A percentile compares a stretch with the other conserved stretches of the same genome.
phyloP scores from a whole-genome alignment of 2,113 vertebrate species.

The Leptodactylus fuscus region DNA sequence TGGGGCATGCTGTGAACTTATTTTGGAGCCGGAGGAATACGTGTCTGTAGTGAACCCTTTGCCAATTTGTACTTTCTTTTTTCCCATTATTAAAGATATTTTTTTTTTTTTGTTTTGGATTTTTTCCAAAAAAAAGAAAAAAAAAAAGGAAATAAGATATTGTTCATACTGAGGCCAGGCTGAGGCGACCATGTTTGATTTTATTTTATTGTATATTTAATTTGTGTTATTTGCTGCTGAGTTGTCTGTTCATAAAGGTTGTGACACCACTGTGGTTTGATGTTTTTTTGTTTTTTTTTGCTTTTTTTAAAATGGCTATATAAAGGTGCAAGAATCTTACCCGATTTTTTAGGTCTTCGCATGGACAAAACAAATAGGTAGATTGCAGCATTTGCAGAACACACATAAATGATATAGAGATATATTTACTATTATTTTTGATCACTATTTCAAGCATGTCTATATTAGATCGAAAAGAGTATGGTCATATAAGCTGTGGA shows the following conservation, averaged over 20 bases:
- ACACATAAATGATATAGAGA: neutral
- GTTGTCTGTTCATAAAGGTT: neutral
- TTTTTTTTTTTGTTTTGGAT: constrained; percentile 14
- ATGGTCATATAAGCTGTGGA: no score
- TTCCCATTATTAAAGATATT: constrained; percentile 31
- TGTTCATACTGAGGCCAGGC: neutral
- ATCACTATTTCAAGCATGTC: no score
- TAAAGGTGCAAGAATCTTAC: neutral
- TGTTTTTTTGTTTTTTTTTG: no score
- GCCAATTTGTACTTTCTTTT: constrained; percentile 38
- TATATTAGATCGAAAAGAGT: no score
- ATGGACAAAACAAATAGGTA: neutral
- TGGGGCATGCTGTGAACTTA: constrained; percentile 43
- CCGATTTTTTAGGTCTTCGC: neutral
- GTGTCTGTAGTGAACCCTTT: constrained; percentile 29
- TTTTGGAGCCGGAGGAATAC: constrained; percentile 34
- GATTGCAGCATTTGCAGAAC: neutral
- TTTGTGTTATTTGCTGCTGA: neutral
- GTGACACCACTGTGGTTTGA: neutral
- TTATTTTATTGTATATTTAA: neutral
- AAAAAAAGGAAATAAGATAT: neutral
- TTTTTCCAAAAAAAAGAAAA: neutral
- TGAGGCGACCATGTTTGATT: neutral
- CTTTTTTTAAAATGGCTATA: no score
- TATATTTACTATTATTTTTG: neutral